Conservation (phyloP, 2,113 vertebrate species). For the Suricata suricatta region DNA sequence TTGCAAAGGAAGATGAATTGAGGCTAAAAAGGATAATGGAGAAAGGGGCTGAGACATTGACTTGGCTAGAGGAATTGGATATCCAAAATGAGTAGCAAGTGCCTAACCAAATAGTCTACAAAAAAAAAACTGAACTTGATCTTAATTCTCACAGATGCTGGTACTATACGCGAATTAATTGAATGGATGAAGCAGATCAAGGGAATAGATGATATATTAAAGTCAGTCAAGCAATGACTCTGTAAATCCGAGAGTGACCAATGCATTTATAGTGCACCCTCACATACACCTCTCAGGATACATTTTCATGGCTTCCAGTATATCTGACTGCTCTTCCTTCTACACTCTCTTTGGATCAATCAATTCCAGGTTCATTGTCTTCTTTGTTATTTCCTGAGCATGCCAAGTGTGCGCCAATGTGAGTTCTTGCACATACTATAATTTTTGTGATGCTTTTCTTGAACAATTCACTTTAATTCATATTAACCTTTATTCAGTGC, state of each 20-base stretch:
- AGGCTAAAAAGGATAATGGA: background rate
- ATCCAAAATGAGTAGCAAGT: background rate
- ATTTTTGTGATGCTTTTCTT: background rate
- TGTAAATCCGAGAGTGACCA: background rate
- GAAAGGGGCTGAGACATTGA: background rate
- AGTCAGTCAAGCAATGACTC: background rate
- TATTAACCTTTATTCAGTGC: background rate
- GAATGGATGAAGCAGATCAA: background rate
- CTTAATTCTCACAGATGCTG: background rate
- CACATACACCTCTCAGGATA: background rate
- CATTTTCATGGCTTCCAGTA: background rate
- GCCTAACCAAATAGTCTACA: background rate
- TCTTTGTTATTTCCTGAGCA: background rate
- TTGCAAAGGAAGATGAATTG: background rate
- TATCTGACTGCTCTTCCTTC: background rate
- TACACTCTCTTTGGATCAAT: background rate
- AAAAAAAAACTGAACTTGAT: background rate
- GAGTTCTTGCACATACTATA: background rate
- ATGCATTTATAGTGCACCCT: background rate
- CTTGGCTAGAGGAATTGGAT: background rate
- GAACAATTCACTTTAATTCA: background rate
- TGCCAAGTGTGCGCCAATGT: background rate
- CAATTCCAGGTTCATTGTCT: background rate
- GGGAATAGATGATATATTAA: background rate
- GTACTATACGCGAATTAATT: background rate